phyloP scores from a whole-genome alignment of 2,113 vertebrate species.

The Megaceryle torquata region DNA sequence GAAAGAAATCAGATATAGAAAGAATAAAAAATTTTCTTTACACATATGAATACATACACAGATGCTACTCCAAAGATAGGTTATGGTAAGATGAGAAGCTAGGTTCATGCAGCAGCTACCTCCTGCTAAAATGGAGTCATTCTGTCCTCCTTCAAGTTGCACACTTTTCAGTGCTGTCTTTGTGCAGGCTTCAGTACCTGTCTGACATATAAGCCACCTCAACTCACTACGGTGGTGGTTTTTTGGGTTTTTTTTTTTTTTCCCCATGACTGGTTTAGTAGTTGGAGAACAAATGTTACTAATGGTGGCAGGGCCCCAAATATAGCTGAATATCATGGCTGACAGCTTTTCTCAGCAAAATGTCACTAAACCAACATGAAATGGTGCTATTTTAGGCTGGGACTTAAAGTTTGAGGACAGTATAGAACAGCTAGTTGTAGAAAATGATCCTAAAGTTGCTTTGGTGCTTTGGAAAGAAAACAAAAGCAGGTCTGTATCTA shows the following conservation, averaged over 20 bases:
- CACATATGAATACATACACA: not conserved
- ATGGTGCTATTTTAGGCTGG: not conserved
- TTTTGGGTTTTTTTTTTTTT: rapidly evolving
- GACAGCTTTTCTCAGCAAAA: slow-evolving; percentile 33
- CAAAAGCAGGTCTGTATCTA: not conserved
- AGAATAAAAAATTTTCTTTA: not conserved
- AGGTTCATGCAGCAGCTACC: not conserved
- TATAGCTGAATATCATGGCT: slow-evolving; percentile 3
- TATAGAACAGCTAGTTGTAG: not conserved
- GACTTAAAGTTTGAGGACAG: not conserved
- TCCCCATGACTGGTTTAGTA: not conserved
- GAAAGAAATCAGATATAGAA: not conserved
- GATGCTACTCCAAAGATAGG: slow-evolving; percentile 1
- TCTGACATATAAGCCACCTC: not conserved
- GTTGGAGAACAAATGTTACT: not conserved
- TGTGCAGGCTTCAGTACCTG: not conserved
- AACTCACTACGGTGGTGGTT: not conserved
- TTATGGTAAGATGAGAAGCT: slow-evolving; percentile 2
- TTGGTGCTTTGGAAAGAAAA: not conserved
- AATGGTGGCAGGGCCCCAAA: not conserved
- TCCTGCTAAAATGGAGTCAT: not conserved
- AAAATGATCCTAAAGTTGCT: not conserved
- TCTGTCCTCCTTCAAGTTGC: not conserved
- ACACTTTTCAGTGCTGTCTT: not conserved
- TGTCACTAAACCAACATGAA: slow-evolving; percentile 26